A percentile compares a stretch with the other conserved stretches of the same genome.
These are phyloP conservation scores for Drosophila punjabiensis DNA, from an alignment of 1,140 invertebrate genomes.

Conservation along the genomic window DNA sequence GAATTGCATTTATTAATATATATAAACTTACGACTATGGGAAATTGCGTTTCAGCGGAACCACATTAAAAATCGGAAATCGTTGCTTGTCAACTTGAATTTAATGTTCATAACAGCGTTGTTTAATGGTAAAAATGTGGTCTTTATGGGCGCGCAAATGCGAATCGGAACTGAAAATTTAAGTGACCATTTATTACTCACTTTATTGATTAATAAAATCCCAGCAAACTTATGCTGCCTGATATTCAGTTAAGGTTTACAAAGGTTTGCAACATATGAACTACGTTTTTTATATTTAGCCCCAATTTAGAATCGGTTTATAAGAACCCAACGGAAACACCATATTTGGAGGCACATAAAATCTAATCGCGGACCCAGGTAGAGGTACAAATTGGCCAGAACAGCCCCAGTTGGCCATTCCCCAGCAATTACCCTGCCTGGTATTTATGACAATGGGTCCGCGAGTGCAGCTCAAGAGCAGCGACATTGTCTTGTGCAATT, in stretches of 20 bases:
- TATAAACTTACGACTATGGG: conserved; percentile 3
- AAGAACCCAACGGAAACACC: conserved; percentile 24
- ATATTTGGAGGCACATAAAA: conserved; percentile 36
- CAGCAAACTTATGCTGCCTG: background rate
- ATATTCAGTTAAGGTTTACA: background rate
- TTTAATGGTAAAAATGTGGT: background rate
- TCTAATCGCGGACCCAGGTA: conserved; percentile 45
- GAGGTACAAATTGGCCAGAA: conserved; percentile 50
- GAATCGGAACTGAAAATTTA: background rate
- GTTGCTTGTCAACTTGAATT: conserved; percentile 2
- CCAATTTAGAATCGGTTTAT: conserved; percentile 1
- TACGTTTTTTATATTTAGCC: background rate
- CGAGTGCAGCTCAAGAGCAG: conserved; percentile 38
- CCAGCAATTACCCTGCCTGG: conserved; percentile 48
- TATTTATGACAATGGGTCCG: conserved; percentile 31
- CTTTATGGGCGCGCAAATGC: background rate
- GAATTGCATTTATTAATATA: background rate
- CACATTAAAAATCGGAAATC: conserved; percentile 1
- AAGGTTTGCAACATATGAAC: background rate
- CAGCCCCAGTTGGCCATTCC: conserved; percentile 36
- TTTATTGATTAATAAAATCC: background rate
- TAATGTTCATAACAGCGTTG: background rate
- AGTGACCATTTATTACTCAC: background rate
- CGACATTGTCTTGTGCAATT: conserved; percentile 74
- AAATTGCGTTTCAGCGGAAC: conserved; percentile 1